Base-by-base conservation (phyloP, 2,113 vertebrate species). In the Crotalus horridus region DNA sequence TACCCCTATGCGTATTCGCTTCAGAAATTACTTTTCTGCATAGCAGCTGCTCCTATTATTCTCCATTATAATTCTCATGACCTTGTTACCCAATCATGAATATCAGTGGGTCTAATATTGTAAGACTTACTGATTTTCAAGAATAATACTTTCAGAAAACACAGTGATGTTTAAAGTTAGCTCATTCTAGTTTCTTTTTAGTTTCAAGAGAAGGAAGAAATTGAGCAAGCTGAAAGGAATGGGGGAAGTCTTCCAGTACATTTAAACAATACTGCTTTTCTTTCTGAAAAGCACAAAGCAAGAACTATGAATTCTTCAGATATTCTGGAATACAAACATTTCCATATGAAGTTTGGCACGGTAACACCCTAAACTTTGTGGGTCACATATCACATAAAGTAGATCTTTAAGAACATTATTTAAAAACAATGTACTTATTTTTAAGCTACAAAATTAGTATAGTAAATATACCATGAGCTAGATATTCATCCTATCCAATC, bases 261-360 rank as follows among this genome's bases (percentile, higher is more conserved):
- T 87, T 94, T 43, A 96, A 95, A 98, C 97, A 98, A 98, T 96
- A 94, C 58, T 94, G 93, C 94, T 96, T 96, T 98, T 97, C 97
- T 98, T 98, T 96, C 96, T 85, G 91, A 5, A 20, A 93, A 94
- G 89, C 74, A 96, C 92, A 96, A 96, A 96, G 94, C 89, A 94
- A 90, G 93, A 96, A 96, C 64, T 97, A 93, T 94, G 87, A 96
- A 89, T 93, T 90, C 90, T 93, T 94, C 56, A 59, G 51, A 15
- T 90, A 93, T 95, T 86, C 93, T 93, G 92, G 55, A 91, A 90
- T 88, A 94, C 94, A 96, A 95, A 92, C 46, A 94, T 95, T 94
- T 93, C 55, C 85, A 94, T 94, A 92, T 54, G 46, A 23, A 56
- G 94, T 94, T 93, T 94, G 48, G 91, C 91, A 94, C 93, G 8